Base-by-base conservation (phyloP, 35 echinoderm and acorn worm genomes). In the Amphiura filiformis region DNA sequence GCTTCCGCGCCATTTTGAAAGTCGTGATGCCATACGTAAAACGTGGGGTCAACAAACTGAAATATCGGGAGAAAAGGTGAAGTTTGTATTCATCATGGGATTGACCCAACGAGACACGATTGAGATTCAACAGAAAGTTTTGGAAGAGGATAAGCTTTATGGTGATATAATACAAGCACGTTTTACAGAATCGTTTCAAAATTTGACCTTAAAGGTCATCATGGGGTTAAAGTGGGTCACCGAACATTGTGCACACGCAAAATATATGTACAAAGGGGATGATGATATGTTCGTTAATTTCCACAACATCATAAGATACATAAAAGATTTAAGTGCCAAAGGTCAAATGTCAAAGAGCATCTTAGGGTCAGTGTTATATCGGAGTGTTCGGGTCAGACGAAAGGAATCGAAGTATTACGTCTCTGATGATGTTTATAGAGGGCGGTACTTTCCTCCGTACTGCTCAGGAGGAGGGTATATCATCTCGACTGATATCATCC, bases 251-350 rank as follows among this genome's bases (percentile, higher is more conserved):
- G 17, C 61, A 7, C 87, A 92, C 78, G 93, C 93, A 30, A 90
- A 78, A 34, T 98, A 92, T 86, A 80, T 98, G 57, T 94, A 92
- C 75, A 98, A 98, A 90, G 96, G 92, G 0, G 96, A 98, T 64
- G 96, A 98, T 79, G 96, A 98, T 81, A 94, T 94, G 90, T 94
- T 94, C 39, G 90, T 98, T 44, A 98, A 98, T 37, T 98, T 91
- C 81, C 80, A 92, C 7, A 91, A 91, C 75, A 97, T 97, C 65
- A 84, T 97, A 5, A 80, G 77, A 40, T 75, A 93, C 38, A 79
- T 97, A 22, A 61, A 83, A 30, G 85, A 88, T 31, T 22, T 76
- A 5, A 40, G 88, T 34, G 37, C 61, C 44, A 84, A 86, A 31
- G 95, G 91, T 4, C 37, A 86, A 52, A 65, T 84, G 32, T 38